phyloP scores from a whole-genome alignment of 1,140 invertebrate genomes.

The Subanguina moxae region DNA sequence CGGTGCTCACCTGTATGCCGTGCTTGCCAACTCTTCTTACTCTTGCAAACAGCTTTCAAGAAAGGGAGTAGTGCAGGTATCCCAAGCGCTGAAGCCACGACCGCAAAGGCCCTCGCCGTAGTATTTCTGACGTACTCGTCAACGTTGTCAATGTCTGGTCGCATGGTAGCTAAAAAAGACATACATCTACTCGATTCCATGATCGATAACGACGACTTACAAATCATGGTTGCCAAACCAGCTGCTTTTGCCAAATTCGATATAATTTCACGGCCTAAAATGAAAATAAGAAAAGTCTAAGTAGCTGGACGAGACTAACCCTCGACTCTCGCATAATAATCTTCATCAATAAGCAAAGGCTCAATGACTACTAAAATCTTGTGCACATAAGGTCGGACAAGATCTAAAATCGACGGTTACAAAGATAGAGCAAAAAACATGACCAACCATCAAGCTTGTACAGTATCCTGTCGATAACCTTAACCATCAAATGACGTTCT shows the following conservation, averaged over 20 bases:
- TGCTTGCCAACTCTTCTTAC: slow-evolving; percentile 99
- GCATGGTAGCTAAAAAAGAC: slow-evolving; percentile 79
- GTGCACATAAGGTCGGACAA: slow-evolving; percentile 93
- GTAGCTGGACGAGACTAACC: slow-evolving; percentile 19
- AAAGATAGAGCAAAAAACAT: too few species aligned
- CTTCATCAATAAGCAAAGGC: slow-evolving; percentile 96
- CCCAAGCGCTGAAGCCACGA: slow-evolving; percentile 94
- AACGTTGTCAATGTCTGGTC: slow-evolving; percentile 99
- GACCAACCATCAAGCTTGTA: slow-evolving; percentile 98
- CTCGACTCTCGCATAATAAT: slow-evolving; percentile 98
- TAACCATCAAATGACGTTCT: slow-evolving; percentile 96
- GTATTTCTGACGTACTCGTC: slow-evolving; percentile 99
- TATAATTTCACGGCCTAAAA: slow-evolving; percentile 87
- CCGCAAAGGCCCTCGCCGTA: slow-evolving; percentile 95
- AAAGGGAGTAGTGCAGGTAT: slow-evolving; percentile 96
- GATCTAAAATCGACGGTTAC: too few species aligned
- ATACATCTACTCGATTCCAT: too few species aligned
- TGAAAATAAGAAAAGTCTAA: not conserved
- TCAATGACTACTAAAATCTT: slow-evolving; percentile 98
- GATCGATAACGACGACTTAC: too few species aligned
- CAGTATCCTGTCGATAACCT: slow-evolving; percentile 95
- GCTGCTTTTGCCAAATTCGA: slow-evolving; percentile 98
- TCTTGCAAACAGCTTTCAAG: slow-evolving; percentile 96
- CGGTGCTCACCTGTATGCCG: slow-evolving; percentile 77
- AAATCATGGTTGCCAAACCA: slow-evolving; percentile 99